phyloP scores from a whole-genome alignment of 1,140 invertebrate genomes.

The Drosophila kurseongensis region DNA sequence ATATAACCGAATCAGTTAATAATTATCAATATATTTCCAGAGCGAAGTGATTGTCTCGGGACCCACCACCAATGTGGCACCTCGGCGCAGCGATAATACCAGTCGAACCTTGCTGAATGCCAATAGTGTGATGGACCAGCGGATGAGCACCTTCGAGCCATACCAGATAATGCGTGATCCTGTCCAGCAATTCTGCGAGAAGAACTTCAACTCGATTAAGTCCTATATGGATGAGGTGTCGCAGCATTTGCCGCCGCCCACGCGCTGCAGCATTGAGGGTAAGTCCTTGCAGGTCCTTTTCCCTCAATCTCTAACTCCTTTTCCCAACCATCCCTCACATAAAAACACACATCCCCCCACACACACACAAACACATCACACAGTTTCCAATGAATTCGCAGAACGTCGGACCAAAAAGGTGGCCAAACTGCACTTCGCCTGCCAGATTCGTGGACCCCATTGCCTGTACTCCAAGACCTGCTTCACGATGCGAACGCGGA shows the following conservation, averaged over 20 bases:
- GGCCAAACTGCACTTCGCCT: conserved; percentile 95
- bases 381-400: conserved; percentile 85
- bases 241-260: conserved; percentile 93
- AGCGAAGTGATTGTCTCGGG: conserved; percentile 85
- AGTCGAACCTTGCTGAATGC: conserved; percentile 89
- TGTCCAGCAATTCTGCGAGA: conserved; percentile 97
- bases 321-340: conserved; percentile 20
- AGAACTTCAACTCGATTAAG: conserved; percentile 96
- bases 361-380: conserved; percentile 56
- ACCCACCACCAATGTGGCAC: conserved; percentile 87
- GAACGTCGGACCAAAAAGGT: conserved; percentile 93
- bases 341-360: conserved; percentile 21
- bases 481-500: conserved; percentile 94
- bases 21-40: conserved; percentile 12
- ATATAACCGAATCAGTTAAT: too few relatives aligned
- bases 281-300: conserved; percentile 38
- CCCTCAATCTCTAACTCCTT: conserved; percentile 23
- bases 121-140: conserved; percentile 87
- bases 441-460: conserved; percentile 93
- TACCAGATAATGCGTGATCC: conserved; percentile 94
- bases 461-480: conserved; percentile 95
- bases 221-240: conserved; percentile 95
- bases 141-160: conserved; percentile 94
- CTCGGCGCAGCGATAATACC: conserved; percentile 88
- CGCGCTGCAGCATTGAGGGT: conserved; percentile 96